Evolutionary conservation across 2,888 invertebrate genomes (phyloP).

Genomic region (Ophion ellenae): DNA sequence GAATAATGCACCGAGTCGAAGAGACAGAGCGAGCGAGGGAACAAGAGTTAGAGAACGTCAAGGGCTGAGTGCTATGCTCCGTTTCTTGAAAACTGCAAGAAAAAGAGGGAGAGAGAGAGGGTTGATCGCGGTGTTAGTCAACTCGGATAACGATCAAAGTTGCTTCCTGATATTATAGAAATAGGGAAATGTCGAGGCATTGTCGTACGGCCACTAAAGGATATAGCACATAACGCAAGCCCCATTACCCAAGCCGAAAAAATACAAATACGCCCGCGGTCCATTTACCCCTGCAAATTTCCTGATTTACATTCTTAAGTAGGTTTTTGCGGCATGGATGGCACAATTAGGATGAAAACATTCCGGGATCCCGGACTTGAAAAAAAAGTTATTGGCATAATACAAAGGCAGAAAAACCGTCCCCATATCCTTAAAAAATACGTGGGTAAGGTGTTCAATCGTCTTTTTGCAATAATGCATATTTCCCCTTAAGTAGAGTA

Average conservation of each 20-base stretch:
- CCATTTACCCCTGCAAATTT: slow-evolving; percentile 8
- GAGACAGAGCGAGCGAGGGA: slow-evolving; percentile 6
- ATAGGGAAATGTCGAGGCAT: slow-evolving; percentile 38
- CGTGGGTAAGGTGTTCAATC: no score
- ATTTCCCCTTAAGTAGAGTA: background rate
- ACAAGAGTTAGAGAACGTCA: slow-evolving; percentile 21
- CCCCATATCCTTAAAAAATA: no score
- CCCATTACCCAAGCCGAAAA: slow-evolving; percentile 21
- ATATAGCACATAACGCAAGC: slow-evolving; percentile 22
- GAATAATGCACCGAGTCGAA: slow-evolving; percentile 44
- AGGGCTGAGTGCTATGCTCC: slow-evolving; percentile 51
- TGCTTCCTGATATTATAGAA: slow-evolving; percentile 32
- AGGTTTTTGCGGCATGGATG: background rate
- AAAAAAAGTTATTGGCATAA: no score
- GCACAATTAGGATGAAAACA: background rate
- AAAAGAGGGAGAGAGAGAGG: background rate
- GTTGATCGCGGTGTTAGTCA: slow-evolving; percentile 42
- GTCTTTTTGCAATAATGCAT: no score
- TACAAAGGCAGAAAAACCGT: no score
- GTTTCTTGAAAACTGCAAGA: background rate
- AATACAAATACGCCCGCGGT: slow-evolving; percentile 10
- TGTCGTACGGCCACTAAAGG: slow-evolving; percentile 28
- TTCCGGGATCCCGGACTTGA: no score
- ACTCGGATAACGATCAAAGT: slow-evolving; percentile 48
- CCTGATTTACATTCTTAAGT: slow-evolving; percentile 17